Percentiles rank a stretch among this genome's conserved stretches.
Conservation (phyloP, 2,113 vertebrate species). For the Bambusicola thoracicus region DNA sequence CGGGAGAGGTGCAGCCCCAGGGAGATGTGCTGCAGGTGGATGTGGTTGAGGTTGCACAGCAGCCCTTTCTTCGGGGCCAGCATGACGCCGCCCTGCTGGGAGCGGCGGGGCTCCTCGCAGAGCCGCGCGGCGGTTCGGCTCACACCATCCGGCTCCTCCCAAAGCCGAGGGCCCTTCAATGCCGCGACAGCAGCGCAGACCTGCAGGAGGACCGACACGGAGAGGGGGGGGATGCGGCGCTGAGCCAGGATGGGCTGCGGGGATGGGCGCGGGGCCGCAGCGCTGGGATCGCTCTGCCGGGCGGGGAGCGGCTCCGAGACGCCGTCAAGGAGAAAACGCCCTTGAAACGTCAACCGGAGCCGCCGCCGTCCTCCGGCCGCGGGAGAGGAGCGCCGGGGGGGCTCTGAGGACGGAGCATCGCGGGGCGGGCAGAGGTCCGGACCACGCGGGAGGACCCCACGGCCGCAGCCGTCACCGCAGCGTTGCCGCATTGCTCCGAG, state of each 20-base stretch:
- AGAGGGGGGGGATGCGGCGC: background rate
- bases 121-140: background rate
- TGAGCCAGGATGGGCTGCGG: background rate
- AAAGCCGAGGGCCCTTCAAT: background rate
- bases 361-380: background rate
- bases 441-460: too few relatives aligned
- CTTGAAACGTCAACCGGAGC: background rate
- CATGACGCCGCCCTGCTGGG: conserved; percentile 57
- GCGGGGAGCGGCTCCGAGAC: background rate
- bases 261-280: background rate
- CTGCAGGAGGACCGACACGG: accelerated
- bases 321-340: conserved; percentile 27
- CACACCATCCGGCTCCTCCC: conserved; percentile 26
- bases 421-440: too few relatives aligned
- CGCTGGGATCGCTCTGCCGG: background rate
- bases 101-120: background rate
- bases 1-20: conserved; percentile 80
- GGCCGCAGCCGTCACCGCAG: too few relatives aligned
- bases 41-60: conserved; percentile 83
- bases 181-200: background rate
- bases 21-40: conserved; percentile 83
- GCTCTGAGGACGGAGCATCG: too few relatives aligned
- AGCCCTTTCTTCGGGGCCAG: conserved; percentile 79
- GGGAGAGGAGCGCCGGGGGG: background rate
- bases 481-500: too few relatives aligned